Conservation (phyloP, 2,113 vertebrate genomes). For the Gorsachius goisagi region DNA sequence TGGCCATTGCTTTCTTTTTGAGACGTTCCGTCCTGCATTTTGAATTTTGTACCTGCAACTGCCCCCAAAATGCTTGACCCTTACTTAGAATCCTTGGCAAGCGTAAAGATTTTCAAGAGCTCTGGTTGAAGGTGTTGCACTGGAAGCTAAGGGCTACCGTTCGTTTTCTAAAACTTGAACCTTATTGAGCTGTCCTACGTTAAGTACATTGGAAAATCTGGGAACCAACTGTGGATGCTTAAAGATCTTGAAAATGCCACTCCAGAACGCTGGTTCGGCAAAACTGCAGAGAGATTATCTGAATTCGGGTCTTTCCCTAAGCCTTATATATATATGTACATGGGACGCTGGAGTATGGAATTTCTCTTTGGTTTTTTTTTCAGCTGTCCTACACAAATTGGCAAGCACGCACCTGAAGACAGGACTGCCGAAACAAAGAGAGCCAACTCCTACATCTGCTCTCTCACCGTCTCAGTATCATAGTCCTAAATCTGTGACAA, state of each 20-base stretch:
- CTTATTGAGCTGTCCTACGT: background rate
- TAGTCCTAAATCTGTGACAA: background rate
- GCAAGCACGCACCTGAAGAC: background rate
- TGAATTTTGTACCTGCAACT: background rate
- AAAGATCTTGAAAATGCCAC: background rate
- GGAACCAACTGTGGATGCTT: background rate
- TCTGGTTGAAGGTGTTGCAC: background rate
- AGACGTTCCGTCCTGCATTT: background rate
- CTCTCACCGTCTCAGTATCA: background rate
- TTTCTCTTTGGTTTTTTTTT: background rate
- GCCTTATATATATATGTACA: background rate
- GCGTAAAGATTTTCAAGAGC: background rate
- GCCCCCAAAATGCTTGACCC: background rate
- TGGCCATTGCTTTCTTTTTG: background rate
- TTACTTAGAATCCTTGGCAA: background rate
- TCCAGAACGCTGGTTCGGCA: background rate
- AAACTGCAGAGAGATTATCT: background rate
- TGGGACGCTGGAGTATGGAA: background rate
- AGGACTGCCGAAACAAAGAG: background rate
- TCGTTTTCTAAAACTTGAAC: background rate
- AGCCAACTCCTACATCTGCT: too few species aligned
- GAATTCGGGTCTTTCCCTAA: background rate
- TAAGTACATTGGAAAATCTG: background rate
- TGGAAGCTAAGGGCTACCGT: background rate
- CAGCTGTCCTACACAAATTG: background rate